Conservation (phyloP, 2,797 vertebrate genomes). For the Odontamblyopus lacepedii region DNA sequence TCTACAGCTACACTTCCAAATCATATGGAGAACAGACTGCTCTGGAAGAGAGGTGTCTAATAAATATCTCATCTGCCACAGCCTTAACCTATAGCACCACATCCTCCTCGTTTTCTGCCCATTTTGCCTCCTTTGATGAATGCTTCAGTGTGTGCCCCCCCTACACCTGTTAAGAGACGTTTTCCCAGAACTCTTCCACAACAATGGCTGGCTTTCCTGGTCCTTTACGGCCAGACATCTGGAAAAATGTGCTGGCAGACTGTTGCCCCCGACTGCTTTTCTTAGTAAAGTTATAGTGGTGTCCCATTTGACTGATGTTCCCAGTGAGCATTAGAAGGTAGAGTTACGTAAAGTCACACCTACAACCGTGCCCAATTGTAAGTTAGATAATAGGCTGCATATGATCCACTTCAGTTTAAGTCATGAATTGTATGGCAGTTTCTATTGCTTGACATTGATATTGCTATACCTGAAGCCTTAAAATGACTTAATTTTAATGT, state of each 20-base stretch:
- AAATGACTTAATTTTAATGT: too few species aligned
- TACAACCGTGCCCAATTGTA: neutral
- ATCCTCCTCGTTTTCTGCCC: slow-evolving; percentile 43
- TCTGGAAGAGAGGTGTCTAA: slow-evolving; percentile 38
- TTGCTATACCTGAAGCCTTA: too few species aligned
- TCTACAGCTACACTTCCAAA: slow-evolving; percentile 32
- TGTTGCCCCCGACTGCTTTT: slow-evolving; percentile 19
- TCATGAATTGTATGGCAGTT: too few species aligned
- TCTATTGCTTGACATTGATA: too few species aligned
- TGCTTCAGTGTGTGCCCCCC: slow-evolving; percentile 14
- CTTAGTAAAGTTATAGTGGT: slow-evolving; percentile 63
- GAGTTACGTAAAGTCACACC: slow-evolving; percentile 33
- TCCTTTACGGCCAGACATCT: slow-evolving; percentile 65
- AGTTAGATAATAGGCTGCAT: neutral
- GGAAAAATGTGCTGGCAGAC: slow-evolving; percentile 64
- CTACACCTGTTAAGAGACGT: slow-evolving; percentile 75
- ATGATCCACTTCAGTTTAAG: neutral
- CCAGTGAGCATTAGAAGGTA: slow-evolving; percentile 26
- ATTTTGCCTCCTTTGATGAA: slow-evolving; percentile 25
- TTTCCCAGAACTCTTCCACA: slow-evolving; percentile 61
- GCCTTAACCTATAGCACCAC: slow-evolving; percentile 24
- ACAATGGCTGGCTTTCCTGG: slow-evolving; percentile 63
- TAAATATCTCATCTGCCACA: slow-evolving; percentile 31
- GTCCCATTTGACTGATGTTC: slow-evolving; percentile 42
- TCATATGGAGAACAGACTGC: slow-evolving; percentile 49